Base-by-base conservation (phyloP, 2,797 vertebrate species). In the Enteromius radiatus region DNA sequence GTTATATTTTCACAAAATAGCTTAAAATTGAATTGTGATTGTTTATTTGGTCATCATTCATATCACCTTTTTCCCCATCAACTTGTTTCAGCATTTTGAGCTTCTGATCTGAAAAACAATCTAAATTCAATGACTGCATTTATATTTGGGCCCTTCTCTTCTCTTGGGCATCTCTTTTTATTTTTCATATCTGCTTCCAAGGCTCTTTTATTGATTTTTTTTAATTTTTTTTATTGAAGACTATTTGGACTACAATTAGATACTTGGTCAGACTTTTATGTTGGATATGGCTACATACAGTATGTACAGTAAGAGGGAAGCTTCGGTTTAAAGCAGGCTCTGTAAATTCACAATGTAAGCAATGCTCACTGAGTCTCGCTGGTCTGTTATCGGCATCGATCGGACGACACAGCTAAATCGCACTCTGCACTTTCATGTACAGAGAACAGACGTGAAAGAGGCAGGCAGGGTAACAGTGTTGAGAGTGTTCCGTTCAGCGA, bases 401-500 rank as follows among this genome's bases (percentile, higher is more conserved):
- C 9, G 15, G 10, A 14, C n/a, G 1, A 26, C 31, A 38, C 0
- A 0, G 21, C 28, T 52, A 36, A 67, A 78, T 78, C n/a, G 3
- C 28, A 52, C n/a, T 63, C 56, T 78, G 28, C 8, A 2, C 45
- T 68, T 67, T 52, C 28, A 21, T 76, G 71, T 82, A 45, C 45
- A 67, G 49, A 65, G 47, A 68, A 76, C 33, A 54, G 59, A 52
- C 6, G 38, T 64, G 56, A 65, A 64, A 36, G n/a, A 54, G 47
- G 28, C 59, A 76, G 23, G 12, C 56, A 36, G 69, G 59, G 45
- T 43, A 82, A 54, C 36, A 31, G 61, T 83, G 80, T 69, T 75
- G 74, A 83, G 56, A 61, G 63, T 41, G 54, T 71, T 79, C 49
- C 28, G 36, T 67, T 54, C 36, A 67, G 59, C 65, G 41, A 70